These are phyloP conservation scores for Leptobrachium ailaonicum DNA, from an alignment of 2,113 vertebrate species.

Conservation along the genomic window DNA sequence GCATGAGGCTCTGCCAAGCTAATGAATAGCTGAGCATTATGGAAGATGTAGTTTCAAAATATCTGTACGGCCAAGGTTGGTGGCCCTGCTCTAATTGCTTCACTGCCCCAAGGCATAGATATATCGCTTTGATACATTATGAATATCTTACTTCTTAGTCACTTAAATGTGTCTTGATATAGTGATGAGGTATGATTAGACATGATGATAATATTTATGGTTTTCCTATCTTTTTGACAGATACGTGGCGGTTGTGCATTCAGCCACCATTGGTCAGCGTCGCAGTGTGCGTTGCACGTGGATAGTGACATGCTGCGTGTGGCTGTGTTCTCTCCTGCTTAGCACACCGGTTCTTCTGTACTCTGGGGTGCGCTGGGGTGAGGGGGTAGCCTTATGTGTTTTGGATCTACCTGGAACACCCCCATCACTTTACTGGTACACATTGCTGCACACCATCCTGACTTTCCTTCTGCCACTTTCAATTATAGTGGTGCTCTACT, in stretches of 20 bases:
- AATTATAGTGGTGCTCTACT: conserved; percentile 49
- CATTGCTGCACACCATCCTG: conserved; percentile 40
- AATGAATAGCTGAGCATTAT: no score
- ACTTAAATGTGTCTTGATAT: neutral
- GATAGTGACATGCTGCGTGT: conserved; percentile 42
- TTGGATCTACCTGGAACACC: conserved; percentile 47
- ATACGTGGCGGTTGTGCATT: conserved; percentile 50
- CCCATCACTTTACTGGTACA: conserved; percentile 49
- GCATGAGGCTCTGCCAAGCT: no score
- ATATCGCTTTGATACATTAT: no score
- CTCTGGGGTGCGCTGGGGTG: conserved; percentile 45
- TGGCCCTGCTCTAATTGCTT: no score
- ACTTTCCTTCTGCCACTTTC: conserved; percentile 46
- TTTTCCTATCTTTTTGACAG: conserved; percentile 12
- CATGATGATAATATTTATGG: neutral
- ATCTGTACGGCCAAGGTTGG: no score
- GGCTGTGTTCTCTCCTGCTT: conserved; percentile 45
- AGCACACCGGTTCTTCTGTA: conserved; percentile 46
- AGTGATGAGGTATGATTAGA: neutral
- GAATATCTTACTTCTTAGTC: no score
- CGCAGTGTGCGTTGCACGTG: conserved; percentile 43
- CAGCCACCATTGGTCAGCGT: conserved; percentile 46
- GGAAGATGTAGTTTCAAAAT: no score
- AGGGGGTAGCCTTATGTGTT: conserved; percentile 46
- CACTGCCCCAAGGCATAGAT: no score